Evolutionary conservation across 1,140 invertebrate genomes (phyloP).

Genomic region (Pachypsylla venusta): DNA sequence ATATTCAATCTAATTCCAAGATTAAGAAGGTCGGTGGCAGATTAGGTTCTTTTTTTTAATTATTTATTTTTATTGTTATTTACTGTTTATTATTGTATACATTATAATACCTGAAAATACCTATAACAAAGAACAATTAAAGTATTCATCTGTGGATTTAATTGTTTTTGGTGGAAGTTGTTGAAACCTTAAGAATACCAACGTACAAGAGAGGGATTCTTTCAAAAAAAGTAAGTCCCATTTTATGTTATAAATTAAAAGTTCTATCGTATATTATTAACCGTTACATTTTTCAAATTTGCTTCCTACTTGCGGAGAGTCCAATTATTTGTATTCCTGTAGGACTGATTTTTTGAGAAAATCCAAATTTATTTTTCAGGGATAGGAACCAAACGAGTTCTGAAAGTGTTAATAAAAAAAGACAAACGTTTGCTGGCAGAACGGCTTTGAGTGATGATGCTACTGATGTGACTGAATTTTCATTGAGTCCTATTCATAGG

Average conservation of each 20-base stretch:
- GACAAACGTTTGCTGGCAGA: slow-evolving; percentile 22
- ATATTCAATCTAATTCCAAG: too few relatives aligned
- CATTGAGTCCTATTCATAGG: slow-evolving; percentile 22
- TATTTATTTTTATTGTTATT: too few relatives aligned
- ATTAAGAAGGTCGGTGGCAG: too few relatives aligned
- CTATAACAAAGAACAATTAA: too few relatives aligned
- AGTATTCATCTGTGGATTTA: too few relatives aligned
- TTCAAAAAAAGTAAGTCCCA: slow-evolving; percentile 10
- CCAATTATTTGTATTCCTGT: neutral
- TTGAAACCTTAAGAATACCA: too few relatives aligned
- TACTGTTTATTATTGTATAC: too few relatives aligned
- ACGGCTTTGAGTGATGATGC: slow-evolving; percentile 21
- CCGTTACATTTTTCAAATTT: neutral
- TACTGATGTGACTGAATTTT: slow-evolving; percentile 18
- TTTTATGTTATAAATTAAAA: neutral
- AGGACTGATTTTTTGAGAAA: neutral
- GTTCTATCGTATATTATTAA: neutral
- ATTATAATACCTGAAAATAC: too few relatives aligned
- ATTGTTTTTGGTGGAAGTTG: too few relatives aligned
- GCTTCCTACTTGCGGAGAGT: neutral
- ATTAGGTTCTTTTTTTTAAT: too few relatives aligned
- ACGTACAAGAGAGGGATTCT: too few relatives aligned
- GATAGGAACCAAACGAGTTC: neutral
- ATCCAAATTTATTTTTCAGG: neutral
- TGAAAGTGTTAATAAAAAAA: slow-evolving; percentile 9